Conservation (phyloP, 2,113 vertebrate genomes). For the Triplophysa dalaica region DNA sequence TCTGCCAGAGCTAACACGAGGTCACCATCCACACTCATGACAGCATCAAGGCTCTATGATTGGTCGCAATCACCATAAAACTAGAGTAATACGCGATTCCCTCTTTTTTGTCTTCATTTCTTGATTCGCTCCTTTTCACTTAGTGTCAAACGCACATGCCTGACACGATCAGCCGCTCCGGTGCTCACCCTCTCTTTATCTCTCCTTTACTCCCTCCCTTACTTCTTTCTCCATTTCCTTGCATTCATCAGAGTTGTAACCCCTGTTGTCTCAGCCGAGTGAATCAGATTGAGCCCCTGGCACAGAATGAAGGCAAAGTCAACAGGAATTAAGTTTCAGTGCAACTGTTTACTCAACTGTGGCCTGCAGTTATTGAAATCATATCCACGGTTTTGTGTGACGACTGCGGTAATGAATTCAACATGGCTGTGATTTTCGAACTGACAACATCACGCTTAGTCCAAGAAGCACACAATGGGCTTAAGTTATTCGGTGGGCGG, state of each 20-base stretch:
- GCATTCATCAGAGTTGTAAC: conserved; percentile 94
- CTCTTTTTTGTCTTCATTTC: conserved; percentile 50
- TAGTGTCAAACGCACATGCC: conserved; percentile 74
- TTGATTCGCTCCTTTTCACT: conserved; percentile 30
- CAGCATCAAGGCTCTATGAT: neutral
- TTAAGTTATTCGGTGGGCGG: conserved; percentile 43
- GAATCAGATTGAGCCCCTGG: conserved; percentile 94
- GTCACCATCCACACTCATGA: neutral
- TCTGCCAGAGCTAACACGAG: neutral
- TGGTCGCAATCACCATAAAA: neutral
- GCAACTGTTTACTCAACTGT: conserved; percentile 99
- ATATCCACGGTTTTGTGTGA: conserved; percentile 99
- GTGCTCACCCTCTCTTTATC: conserved; percentile 17
- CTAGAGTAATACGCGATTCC: conserved; percentile 29
- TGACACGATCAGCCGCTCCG: conserved; percentile 73
- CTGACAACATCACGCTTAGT: conserved; percentile 73
- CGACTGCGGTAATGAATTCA: conserved; percentile 97
- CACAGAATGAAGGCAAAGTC: conserved; percentile 96
- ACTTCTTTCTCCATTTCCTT: conserved; percentile 70
- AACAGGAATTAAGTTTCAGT: conserved; percentile 99
- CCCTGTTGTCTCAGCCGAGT: conserved; percentile 91
- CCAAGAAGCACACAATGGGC: conserved; percentile 33
- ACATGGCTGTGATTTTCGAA: conserved; percentile 91
- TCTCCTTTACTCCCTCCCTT: conserved; percentile 60
- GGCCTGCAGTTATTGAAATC: conserved; percentile 99